Base-by-base conservation (phyloP, 1,140 invertebrate genomes). In the Drosophila seguyi region DNA sequence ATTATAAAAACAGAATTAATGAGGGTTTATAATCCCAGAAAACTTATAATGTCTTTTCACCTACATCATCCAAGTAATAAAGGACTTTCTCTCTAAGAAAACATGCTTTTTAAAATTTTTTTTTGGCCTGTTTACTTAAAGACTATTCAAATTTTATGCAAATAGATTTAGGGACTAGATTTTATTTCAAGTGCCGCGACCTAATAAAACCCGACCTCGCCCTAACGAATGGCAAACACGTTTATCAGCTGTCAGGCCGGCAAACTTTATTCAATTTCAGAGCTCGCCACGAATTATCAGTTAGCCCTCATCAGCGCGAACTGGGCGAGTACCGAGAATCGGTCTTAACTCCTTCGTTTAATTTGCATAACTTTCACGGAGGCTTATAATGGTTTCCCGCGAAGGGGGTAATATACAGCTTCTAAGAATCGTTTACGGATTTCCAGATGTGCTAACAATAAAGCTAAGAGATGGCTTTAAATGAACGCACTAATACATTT, bases 281-380 rank as follows among this genome's bases (percentile, higher is more conserved):
- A 31, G 20, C 45, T 58, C 41, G 45, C 42, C 60, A n/a, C 67
- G 55, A 38, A 53, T 75, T 45, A 75, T 75, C 73, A 55, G 60
- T 55, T 47, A 29, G 38, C 29, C 47, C 41, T 52, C 22, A 45
- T 59, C 55, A 53, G 34, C 14, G 20, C 36, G 20, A 18, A 42
- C 7, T 2, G 27, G 20, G 4, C 38, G 18, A 38, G 13, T 73
- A 39, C 67, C 27, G 36, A 41, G 52, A 53, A 63, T 50, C 25
- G 36, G 25, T 31, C 27, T 44, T 48, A 31, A 36, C 55, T 47
- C 31, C 20, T 31, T 38, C 29, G 25, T 55, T 52, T 60, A 66
- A 59, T 77, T 81, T 84, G 62, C 73, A 60, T 65, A 77, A 59
- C 45, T 75, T 57, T 22, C 16, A 36, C 22, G 1, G n/a, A 18